phyloP scores from a whole-genome alignment of 2,113 vertebrate species.

The Prionailurus viverrinus region DNA sequence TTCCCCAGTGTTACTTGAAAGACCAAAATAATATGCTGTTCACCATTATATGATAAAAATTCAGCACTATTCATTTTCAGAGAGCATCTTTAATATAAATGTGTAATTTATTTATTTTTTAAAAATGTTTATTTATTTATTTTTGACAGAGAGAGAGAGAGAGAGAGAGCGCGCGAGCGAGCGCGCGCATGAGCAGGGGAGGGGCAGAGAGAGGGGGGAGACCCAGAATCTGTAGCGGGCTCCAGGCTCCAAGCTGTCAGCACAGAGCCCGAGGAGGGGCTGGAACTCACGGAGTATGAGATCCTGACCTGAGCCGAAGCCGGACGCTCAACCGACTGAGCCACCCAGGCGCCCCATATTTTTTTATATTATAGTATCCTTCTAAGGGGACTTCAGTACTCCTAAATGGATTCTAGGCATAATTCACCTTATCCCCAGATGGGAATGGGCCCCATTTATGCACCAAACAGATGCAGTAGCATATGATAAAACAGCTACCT shows the following conservation, averaged over 20 bases:
- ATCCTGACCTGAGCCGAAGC: too few species aligned
- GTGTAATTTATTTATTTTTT: neutral
- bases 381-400: neutral
- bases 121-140: neutral
- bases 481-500: neutral
- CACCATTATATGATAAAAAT: neutral
- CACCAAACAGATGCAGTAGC: neutral
- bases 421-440: neutral
- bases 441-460: neutral
- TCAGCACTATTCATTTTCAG: neutral
- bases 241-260: too few species aligned
- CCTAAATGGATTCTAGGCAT: neutral
- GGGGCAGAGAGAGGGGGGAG: too few species aligned
- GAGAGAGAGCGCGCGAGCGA: rapidly evolving
- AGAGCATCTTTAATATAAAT: slow-evolving; percentile 37
- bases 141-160: too few species aligned
- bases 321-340: too few species aligned
- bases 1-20: slow-evolving; percentile 1
- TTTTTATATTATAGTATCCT: slow-evolving; percentile 16
- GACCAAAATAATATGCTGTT: slow-evolving; percentile 23
- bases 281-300: too few species aligned
- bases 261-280: too few species aligned
- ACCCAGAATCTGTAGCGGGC: too few species aligned
- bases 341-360: neutral
- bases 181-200: too few species aligned